Base-by-base conservation (phyloP, 2,113 vertebrate species). In the Ardeotis arabs region DNA sequence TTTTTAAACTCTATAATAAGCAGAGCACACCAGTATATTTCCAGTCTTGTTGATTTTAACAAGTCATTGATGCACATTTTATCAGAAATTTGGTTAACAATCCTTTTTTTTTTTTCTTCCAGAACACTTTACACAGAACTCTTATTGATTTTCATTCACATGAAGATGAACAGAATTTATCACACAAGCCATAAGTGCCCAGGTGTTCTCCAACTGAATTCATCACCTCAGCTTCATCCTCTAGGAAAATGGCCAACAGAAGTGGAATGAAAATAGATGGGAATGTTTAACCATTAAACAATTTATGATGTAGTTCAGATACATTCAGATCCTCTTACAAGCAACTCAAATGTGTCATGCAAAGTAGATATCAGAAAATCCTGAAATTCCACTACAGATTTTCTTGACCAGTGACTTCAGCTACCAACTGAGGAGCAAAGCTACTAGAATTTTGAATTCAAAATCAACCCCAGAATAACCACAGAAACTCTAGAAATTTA, bases 101-200 rank as follows among this genome's bases (percentile, higher is more conserved):
- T 84, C 39, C 12, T 37, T 47, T 27, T 35, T 55, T 55, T 84
- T 49, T 25, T 79, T 59, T 45, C 56, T 79, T 25, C 49, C 21
- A 78, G 64, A 89, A 70, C 17, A 49, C 18, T 79, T 89, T 66
- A 68, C 45, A 60, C 47, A 76, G 49, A 83, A 84, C 23, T 27
- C 4, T 2, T 62, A 81, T 47, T 91, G 76, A 64, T 73, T 90
- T 94, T 92, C 70, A 14, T 74, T 94, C 16, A 64, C 25, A 67
- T 33, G 55, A 79, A 87, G 29, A 90, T 84, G 20, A 88, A 73
- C 63, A 50, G 45, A 94, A 89, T 89, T 79, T 91, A 84, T 91
- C 81, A 84, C 64, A 87, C 13, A 68, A 35, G 16, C 21, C 5
- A 1, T 80, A 89, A 84, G 33, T 55, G 11, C 86, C 28, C 50